A percentile compares a stretch with the other conserved stretches of the same genome.
These are phyloP conservation scores for Rhagoletis zephyria DNA, from an alignment of 1,140 invertebrate genomes.

Conservation along the genomic window DNA sequence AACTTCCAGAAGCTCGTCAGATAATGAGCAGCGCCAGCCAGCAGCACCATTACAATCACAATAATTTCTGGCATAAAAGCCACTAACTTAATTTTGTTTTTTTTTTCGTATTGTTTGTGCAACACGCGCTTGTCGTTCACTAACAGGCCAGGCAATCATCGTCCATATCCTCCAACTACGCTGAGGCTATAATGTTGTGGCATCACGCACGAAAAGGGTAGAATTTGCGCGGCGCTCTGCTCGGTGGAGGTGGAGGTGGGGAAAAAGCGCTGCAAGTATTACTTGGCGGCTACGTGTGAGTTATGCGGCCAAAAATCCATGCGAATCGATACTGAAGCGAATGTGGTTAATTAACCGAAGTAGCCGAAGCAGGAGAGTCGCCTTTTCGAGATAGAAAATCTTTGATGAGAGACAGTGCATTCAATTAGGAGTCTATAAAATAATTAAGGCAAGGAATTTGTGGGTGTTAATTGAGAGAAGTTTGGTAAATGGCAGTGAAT, in stretches of 20 bases:
- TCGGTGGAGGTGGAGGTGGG: not conserved
- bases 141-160: not conserved
- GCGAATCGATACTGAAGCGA: constrained; percentile 14
- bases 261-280: not conserved
- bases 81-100: constrained; percentile 48
- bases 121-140: not conserved
- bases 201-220: not conserved
- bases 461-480: constrained; percentile 17
- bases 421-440: constrained; percentile 45
- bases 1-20: constrained; percentile 53
- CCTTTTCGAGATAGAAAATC: constrained; percentile 33
- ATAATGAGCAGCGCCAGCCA: constrained; percentile 37
- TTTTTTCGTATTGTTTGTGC: not conserved
- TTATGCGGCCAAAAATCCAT: constrained; percentile 29
- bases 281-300: constrained; percentile 20
- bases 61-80: constrained; percentile 9
- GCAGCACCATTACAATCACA: constrained; percentile 15
- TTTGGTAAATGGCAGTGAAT: not conserved
- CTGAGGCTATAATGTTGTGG: not conserved
- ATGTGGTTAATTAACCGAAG: not conserved
- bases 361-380: not conserved
- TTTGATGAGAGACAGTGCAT: constrained; percentile 14
- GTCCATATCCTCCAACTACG: not conserved
- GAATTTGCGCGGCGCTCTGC: not conserved
- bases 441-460: constrained; percentile 43